Base-by-base conservation (phyloP, 1,140 invertebrate species). In the Zaprionus ghesquierei region DNA sequence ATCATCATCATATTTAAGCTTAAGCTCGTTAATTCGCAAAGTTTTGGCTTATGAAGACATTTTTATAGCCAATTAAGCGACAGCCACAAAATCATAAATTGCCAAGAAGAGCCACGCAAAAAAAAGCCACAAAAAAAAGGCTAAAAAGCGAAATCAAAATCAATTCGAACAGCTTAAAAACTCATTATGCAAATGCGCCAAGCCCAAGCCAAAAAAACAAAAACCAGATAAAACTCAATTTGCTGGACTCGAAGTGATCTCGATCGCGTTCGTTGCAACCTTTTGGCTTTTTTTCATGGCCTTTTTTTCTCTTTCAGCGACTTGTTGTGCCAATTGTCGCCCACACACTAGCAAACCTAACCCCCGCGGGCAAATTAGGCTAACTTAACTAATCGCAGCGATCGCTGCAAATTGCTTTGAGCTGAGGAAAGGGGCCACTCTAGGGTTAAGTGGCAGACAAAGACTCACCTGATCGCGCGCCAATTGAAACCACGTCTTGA, bases 401-500 rank as follows among this genome's bases (percentile, higher is more conserved):
- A 60, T 58, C 65, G 44, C 1, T 5, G 56, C 54, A 55, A 59
- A 69, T 69, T 69, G 23, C 10, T 2, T 2, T 2, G n/a, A n/a
- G n/a, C n/a, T n/a, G n/a, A n/a, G n/a, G n/a, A n/a, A n/a, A n/a
- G n/a, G n/a, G n/a, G 44, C 27, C 58, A 54, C 33, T 50, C 35
- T 46, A 22, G 55, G 62, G 65, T 69, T 44, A 51, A 44, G 20
- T 59, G 22, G 18, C 3, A 13, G 35, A 8, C 31, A 33, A 63
- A 76, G 62, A 91, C 92, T 93, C 93, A 98, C 97, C 96, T 98
- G 97, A 91, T 97, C 94, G 92, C 95, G 96, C 35, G 97, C 97
- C 71, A 98, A 93, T 91, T 96, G 96, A 92, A 98, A 98, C 98
- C 98, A 98, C 66, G 98, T 98, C 91, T 96, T 95, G 87, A 98